Evolutionary conservation across 2,888 invertebrate species (phyloP), one percentile per base, ranked within the genome.

Genomic region (Pristionchus exspectatus): DNA sequence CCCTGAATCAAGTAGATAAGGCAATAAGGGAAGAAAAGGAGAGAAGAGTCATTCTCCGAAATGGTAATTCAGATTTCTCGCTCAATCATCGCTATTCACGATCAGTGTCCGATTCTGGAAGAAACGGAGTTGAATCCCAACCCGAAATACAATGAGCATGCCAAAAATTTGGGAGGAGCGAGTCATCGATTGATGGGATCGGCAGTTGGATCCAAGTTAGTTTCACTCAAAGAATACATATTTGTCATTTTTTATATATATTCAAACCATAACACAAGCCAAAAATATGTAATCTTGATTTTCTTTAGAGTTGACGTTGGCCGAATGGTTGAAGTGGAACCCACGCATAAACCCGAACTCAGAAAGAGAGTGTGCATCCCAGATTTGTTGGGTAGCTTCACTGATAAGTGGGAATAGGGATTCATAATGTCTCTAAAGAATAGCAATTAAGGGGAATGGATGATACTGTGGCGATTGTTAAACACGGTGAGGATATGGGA

Each of bases 141-240:
- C 21, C 87, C 87, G 10, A 88, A 63, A 33, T 88, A 88, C 50
- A 7, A 59, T 12, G 87, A 88, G 24, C 21, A 88, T 10, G 87
- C 74, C 2, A 54, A 38, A n/a, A 54, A 74, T 21, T 54, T 88
- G 74, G 87, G 74, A 74, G 87, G 87, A 18, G 12, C 30, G 21
- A 33, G 2, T 5, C 87, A 88, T 24, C 30, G 54, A 33, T 56
- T 88, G 16, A 24, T 44, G 74, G 87, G 87, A 74, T 88, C 87
- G 0, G 87, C 87, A 2, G 87, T 88, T 10, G 87, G 74, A 56
- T 74, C 56, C 0, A 74, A 74, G 87, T 88, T 3, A 50, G 72
- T 33, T n/a, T 72, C 44, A 77, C 4, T 50, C 44, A 74, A 74
- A 1, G 74, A 38, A 1, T 33, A 69, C 27, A 7, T 72, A 30